Percentiles rank a stretch among this genome's conserved stretches.
Conservation (phyloP, 2,113 vertebrate genomes). For the Neoarius graeffei region DNA sequence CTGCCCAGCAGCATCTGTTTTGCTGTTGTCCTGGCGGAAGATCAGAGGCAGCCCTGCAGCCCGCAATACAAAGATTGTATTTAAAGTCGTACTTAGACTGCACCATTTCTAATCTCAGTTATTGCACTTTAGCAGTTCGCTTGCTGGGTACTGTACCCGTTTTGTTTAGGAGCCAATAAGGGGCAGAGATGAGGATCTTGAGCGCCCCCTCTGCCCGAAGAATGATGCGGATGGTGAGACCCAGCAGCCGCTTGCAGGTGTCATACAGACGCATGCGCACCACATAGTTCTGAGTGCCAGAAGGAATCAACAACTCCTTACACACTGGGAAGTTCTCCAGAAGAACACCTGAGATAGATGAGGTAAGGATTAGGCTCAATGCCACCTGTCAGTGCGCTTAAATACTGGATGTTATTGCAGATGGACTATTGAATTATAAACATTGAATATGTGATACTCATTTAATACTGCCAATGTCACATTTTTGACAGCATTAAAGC, state of each 20-base stretch:
- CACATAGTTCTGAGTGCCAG: constrained; percentile 94
- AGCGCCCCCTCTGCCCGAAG: constrained; percentile 90
- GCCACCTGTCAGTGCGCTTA: not conserved
- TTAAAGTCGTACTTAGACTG: not conserved
- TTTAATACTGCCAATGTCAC: not conserved
- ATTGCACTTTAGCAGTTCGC: not conserved
- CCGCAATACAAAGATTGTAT: not conserved
- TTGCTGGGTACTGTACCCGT: constrained; percentile 75
- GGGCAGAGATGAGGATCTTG: constrained; percentile 90
- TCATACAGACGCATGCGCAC: constrained; percentile 94
- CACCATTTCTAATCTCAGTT: not conserved
- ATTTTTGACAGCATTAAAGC: not conserved
- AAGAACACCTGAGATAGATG: constrained; percentile 75
- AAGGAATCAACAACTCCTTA: constrained; percentile 94
- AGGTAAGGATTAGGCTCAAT: not conserved
- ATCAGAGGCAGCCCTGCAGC: constrained; percentile 89
- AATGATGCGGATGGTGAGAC: constrained; percentile 90
- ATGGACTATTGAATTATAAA: not conserved
- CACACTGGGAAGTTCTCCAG: constrained; percentile 90
- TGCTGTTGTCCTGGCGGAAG: constrained; percentile 95
- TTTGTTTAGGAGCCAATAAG: constrained; percentile 97
- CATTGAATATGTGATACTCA: not conserved
- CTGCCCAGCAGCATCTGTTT: constrained; percentile 89
- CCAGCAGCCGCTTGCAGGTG: constrained; percentile 81
- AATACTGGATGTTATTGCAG: not conserved